phyloP scores from a whole-genome alignment of 2,113 vertebrate genomes.

The Alligator mississippiensis region DNA sequence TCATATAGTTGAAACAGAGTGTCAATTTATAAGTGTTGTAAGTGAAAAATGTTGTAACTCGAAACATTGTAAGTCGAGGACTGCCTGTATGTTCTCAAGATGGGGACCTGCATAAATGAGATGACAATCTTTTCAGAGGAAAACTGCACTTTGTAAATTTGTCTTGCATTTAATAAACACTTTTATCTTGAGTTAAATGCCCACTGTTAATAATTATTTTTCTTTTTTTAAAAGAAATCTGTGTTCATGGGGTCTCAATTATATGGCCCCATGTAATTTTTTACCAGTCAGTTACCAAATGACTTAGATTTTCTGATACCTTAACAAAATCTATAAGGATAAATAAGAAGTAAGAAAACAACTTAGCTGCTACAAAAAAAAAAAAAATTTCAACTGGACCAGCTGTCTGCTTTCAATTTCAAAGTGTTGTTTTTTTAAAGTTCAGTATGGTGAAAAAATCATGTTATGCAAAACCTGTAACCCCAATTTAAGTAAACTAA shows the following conservation, averaged over 20 bases:
- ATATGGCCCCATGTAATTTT: neutral
- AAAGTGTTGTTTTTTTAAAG: no score
- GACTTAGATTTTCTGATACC: neutral
- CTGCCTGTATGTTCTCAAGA: no score
- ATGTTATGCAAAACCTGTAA: neutral
- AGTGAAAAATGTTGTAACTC: no score
- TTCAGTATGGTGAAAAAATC: neutral
- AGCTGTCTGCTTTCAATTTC: no score
- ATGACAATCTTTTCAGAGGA: neutral
- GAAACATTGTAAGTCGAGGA: no score
- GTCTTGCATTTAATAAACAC: neutral
- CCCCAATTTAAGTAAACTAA: neutral
- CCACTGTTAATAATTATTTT: accelerated
- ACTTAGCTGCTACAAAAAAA: no score
- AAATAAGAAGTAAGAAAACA: neutral
- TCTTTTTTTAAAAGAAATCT: neutral
- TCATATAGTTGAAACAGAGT: no score
- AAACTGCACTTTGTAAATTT: neutral
- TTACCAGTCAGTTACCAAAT: neutral
- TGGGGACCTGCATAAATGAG: neutral
- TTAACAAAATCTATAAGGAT: neutral
- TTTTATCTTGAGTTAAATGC: neutral
- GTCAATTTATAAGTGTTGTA: no score
- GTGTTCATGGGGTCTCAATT: neutral
- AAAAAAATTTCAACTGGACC: no score